A percentile compares a stretch with the other conserved stretches of the same genome.
These are phyloP conservation scores for Hippocampus comes DNA, from an alignment of 2,113 vertebrate genomes.

Conservation along the genomic window DNA sequence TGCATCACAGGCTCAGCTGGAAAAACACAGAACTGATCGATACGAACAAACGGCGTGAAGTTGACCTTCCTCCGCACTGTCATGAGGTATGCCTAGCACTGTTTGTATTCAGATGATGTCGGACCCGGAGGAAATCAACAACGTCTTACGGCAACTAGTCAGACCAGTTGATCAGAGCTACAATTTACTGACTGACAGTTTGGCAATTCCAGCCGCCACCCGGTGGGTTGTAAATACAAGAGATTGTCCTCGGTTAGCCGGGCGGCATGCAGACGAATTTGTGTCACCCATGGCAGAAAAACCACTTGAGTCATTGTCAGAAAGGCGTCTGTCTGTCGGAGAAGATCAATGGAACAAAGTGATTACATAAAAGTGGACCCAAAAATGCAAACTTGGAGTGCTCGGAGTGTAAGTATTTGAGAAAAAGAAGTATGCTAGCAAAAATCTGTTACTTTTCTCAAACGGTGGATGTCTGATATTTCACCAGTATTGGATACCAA, in stretches of 20 bases:
- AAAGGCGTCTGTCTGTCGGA: slow-evolving; percentile 3
- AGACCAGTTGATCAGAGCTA: slow-evolving; percentile 16
- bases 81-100: slow-evolving; percentile 26
- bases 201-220: slow-evolving; percentile 18
- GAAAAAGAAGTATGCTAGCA: too few relatives aligned
- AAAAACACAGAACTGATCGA: slow-evolving; percentile 20
- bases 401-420: too few relatives aligned
- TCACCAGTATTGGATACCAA: too few relatives aligned
- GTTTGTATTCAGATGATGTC: slow-evolving; percentile 35
- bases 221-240: slow-evolving; percentile 20
- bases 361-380: too few relatives aligned
- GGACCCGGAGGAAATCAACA: background rate
- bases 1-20: slow-evolving; percentile 18
- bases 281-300: background rate
- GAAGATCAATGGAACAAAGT: slow-evolving; percentile 5
- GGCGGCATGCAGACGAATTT: slow-evolving; percentile 16
- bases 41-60: background rate
- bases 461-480: too few relatives aligned
- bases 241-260: slow-evolving; percentile 16
- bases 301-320: slow-evolving; percentile 20
- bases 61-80: background rate
- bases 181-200: slow-evolving; percentile 29
- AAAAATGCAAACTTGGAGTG: too few relatives aligned
- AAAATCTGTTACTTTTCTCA: too few relatives aligned
- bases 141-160: slow-evolving; percentile 1